Percentiles rank a stretch among this genome's conserved stretches.
These are phyloP conservation scores for Embiotoca jacksoni DNA, from an alignment of 2,113 vertebrate genomes.

Conservation along the genomic window DNA sequence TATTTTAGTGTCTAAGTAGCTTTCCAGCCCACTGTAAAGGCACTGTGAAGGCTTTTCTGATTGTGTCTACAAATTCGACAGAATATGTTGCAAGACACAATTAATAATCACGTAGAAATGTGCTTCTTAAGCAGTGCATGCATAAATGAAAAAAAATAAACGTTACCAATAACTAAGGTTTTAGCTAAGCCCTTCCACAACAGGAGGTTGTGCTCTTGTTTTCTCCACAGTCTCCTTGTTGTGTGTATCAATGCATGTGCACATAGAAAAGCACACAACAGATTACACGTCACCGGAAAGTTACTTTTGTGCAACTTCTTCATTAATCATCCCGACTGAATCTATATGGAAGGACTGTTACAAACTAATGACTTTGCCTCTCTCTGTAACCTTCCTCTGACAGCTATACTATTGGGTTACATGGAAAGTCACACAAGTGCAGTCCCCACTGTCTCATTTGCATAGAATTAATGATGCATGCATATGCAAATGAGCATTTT, in stretches of 20 bases:
- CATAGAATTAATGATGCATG: conserved; percentile 85
- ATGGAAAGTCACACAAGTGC: conserved; percentile 77
- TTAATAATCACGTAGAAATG: conserved; percentile 48
- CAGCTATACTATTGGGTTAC: conserved; percentile 80
- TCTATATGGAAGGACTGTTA: conserved; percentile 61
- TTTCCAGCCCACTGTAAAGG: conserved; percentile 22
- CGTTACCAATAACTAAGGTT: conserved; percentile 28
- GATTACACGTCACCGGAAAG: conserved; percentile 41
- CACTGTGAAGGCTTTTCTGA: neutral
- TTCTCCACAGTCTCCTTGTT: conserved; percentile 35
- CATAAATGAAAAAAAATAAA: conserved; percentile 45
- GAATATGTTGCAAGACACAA: conserved; percentile 18
- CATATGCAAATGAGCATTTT: conserved; percentile 86
- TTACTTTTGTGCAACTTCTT: conserved; percentile 54
- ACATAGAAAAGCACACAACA: conserved; percentile 31
- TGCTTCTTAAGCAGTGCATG: conserved; percentile 44
- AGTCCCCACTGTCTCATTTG: conserved; percentile 78
- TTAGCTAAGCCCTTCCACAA: conserved; percentile 34
- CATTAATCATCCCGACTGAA: conserved; percentile 69
- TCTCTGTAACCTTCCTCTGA: conserved; percentile 80
- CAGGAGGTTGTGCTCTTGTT: conserved; percentile 22
- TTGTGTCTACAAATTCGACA: neutral
- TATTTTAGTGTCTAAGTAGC: conserved; percentile 7
- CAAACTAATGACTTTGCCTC: conserved; percentile 77
- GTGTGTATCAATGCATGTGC: conserved; percentile 28